Base-by-base conservation (phyloP, 2,888 invertebrate species). In the Eugnorisma glareosa region DNA sequence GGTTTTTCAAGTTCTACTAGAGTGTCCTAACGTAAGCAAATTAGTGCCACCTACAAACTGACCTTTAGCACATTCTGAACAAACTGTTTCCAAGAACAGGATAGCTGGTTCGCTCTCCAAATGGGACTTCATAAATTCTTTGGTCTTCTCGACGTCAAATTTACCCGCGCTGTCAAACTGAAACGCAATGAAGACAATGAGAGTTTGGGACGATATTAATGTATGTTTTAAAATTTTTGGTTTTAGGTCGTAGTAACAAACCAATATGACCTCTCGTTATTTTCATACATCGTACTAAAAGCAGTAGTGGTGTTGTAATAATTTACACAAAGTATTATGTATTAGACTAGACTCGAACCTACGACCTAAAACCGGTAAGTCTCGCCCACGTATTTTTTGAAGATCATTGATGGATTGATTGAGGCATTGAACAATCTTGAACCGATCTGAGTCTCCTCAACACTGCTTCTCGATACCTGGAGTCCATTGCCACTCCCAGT, bases 151-250 rank as follows among this genome's bases (percentile, higher is more conserved):
- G 1, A 74, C 74, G n/a, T 91, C 90, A 35, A 90, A 92, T 64
- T 90, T 79, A 5, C 94, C 94, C n/a, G 93, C 85, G 3, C 89
- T 90, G 67, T 92, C 86, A 0, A 94, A 86, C 94, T 94, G 81
- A 48, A 87, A 86, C n/a, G 2, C 37, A 61, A 35, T 11, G 4
- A 35, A 63, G 10, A 28, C 15, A 57, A 28, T 57, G 15, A 28
- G 6, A 1, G 7, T 57, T 57, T 57, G 28, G 7, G 7, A 57
- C 18, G 7, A 57, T 15, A 15, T 45, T 13, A 1, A 18, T 45
- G 1, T 54, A 6, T 57, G 54, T 57, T 6, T n/a, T 54, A n/a
- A 6, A 28, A n/a, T 13, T 54, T 1, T 28, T 57, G n/a, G 6
- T n/a, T n/a, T n/a, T n/a, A n/a, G n/a, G n/a, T n/a, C n/a, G n/a